Conservation (phyloP, 1,140 invertebrate genomes). For the Lerema accius region DNA sequence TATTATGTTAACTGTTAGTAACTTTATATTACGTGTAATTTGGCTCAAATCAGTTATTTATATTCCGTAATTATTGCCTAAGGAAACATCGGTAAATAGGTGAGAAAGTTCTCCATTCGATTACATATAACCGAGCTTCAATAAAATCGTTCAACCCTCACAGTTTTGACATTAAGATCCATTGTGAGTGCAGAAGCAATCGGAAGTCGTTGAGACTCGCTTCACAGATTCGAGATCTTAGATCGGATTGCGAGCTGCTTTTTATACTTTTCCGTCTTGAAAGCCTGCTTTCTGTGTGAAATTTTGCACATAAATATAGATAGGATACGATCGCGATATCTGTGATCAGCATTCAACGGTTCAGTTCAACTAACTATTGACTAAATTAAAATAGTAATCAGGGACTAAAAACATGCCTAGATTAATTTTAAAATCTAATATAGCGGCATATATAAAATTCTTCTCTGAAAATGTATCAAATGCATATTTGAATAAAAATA, state of each 20-base stretch:
- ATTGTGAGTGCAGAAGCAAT: constrained; percentile 33
- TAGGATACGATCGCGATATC: background rate
- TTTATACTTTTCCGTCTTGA: constrained; percentile 22
- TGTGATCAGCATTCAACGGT: background rate
- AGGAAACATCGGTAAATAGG: background rate
- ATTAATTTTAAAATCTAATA: no score
- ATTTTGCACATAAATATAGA: background rate
- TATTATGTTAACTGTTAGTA: no score
- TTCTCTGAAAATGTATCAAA: background rate
- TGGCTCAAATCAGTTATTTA: no score
- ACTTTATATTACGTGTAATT: no score
- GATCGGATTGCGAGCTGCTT: constrained; percentile 15
- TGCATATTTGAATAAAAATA: constrained; percentile 15
- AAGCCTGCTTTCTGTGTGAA: constrained; percentile 9
- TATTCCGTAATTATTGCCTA: no score
- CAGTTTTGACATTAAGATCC: constrained; percentile 34
- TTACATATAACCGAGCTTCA: constrained; percentile 21
- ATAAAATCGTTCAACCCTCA: constrained; percentile 28
- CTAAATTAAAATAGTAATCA: no score
- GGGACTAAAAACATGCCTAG: no score
- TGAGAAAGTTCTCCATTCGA: constrained; percentile 7
- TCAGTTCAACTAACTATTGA: no score
- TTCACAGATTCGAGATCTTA: constrained; percentile 25
- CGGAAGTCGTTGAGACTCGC: constrained; percentile 30
- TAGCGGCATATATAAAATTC: no score